Percentiles rank a stretch among this genome's conserved stretches.
These are phyloP conservation scores for Pipa parva DNA, from an alignment of 2,113 vertebrate genomes.

Conservation along the genomic window DNA sequence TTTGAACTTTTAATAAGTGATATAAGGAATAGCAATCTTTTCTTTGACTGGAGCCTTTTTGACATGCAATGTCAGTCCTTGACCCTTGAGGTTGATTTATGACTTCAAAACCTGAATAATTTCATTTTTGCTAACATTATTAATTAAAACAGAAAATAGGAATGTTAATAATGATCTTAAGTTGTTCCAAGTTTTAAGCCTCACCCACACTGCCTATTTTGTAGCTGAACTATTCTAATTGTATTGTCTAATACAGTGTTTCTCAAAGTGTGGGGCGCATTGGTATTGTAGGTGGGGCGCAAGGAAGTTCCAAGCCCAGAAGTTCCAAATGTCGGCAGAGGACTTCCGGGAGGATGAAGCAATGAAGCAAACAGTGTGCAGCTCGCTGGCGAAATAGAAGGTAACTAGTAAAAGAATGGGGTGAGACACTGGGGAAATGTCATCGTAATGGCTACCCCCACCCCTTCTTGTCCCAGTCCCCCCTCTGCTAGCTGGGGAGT, in stretches of 20 bases:
- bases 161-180: not conserved
- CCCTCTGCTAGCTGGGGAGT: conserved; percentile 49
- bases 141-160: not conserved
- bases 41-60: not conserved
- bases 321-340: no score
- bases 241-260: no score
- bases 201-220: no score
- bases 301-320: no score
- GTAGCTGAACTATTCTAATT: no score
- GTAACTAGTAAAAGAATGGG: not conserved
- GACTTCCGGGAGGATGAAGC: no score
- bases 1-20: not conserved
- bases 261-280: no score
- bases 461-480: conserved; percentile 16
- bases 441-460: conserved; percentile 33
- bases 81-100: not conserved
- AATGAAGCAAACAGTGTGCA: no score
- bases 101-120: not conserved
- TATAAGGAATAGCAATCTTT: not conserved
- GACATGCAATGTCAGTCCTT: not conserved
- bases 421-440: not conserved
- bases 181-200: not conserved
- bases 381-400: no score
- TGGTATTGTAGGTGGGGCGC: no score
- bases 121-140: no score